Conservation (phyloP, 2,113 vertebrate genomes). For the Casuarius casuarius region DNA sequence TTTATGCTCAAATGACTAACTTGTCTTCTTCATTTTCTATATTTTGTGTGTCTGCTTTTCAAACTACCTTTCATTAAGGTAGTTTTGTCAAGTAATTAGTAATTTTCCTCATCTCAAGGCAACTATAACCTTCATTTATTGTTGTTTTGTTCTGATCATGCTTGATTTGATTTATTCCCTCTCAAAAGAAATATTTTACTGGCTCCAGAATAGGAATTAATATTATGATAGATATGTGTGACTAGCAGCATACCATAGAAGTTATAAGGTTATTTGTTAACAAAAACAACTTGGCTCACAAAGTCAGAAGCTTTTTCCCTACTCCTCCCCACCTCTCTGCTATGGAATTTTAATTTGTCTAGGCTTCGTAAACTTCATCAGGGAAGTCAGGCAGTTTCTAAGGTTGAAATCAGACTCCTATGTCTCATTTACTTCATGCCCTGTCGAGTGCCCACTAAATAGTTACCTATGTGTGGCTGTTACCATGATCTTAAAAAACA, state of each 20-base stretch:
- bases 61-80: neutral
- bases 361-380: slow-evolving; percentile 21
- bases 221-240: neutral
- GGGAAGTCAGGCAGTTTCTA: slow-evolving; percentile 28
- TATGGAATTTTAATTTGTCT: slow-evolving; percentile 46
- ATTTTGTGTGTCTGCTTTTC: neutral
- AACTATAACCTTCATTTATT: fast-evolving
- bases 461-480: neutral
- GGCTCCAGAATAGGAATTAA: neutral
- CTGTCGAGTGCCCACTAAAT: neutral
- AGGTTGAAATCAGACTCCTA: neutral
- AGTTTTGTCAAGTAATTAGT: neutral
- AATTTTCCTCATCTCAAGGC: neutral
- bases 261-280: neutral
- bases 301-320: neutral
- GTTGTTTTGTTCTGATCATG: neutral
- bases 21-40: neutral
- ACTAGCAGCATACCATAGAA: neutral
- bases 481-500: neutral
- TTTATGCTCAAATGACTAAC: neutral
- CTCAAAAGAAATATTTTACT: neutral
- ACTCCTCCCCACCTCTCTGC: neutral
- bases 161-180: neutral
- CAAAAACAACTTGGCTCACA: neutral
- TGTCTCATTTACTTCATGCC: neutral